A percentile compares a stretch with the other conserved stretches of the same genome.
Evolutionary conservation across 2,888 invertebrate species (phyloP).

Genomic region (Plagodis dolabraria): DNA sequence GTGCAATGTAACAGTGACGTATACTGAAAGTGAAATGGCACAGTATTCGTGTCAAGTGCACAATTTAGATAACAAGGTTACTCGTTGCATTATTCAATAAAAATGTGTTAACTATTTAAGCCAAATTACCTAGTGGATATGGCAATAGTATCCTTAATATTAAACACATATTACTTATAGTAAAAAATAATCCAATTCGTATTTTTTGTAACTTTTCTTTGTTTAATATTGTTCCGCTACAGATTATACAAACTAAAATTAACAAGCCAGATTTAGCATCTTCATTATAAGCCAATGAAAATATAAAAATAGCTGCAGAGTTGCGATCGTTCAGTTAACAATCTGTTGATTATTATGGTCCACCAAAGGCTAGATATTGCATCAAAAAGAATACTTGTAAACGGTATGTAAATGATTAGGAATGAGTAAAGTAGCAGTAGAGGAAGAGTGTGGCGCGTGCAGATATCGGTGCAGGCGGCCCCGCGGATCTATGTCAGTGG

Average conservation of each 20-base stretch:
- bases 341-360: constrained; percentile 2
- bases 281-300: constrained; percentile 7
- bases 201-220: neutral
- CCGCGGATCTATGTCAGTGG: constrained; percentile 88
- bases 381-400: constrained; percentile 14
- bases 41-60: constrained; percentile 84
- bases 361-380: constrained; percentile 9
- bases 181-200: no score
- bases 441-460: constrained; percentile 77
- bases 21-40: constrained; percentile 82
- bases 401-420: constrained; percentile 31
- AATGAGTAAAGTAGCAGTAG: constrained; percentile 60
- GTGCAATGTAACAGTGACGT: constrained; percentile 58
- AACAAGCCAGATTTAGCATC: constrained; percentile 14
- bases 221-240: constrained; percentile 3
- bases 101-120: constrained; percentile 42
- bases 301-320: constrained; percentile 13
- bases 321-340: constrained; percentile 1
- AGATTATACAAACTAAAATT: constrained; percentile 13
- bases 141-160: no score
- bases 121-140: constrained; percentile 2
- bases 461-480: constrained; percentile 84
- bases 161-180: no score
- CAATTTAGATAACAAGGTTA: constrained; percentile 84
- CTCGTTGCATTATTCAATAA: constrained; percentile 74